A percentile compares a stretch with the other conserved stretches of the same genome.
These are phyloP conservation scores for Tokudaia muenninki DNA, from an alignment of 2,797 vertebrate species.

Conservation along the genomic window DNA sequence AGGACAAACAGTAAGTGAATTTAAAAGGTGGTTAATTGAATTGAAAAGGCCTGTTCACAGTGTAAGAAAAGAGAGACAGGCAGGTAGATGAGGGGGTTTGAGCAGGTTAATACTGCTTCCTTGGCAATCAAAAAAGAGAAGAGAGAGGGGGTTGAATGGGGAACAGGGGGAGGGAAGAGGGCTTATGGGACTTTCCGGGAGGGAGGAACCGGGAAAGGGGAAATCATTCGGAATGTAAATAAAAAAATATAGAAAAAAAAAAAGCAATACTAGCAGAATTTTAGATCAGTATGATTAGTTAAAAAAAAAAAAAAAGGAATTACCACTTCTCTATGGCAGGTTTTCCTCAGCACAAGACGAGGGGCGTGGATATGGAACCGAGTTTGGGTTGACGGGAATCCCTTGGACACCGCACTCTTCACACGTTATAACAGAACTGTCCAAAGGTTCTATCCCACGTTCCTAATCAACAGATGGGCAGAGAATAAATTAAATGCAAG, in stretches of 20 bases:
- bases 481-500: slow-evolving; percentile 88
- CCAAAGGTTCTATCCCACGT: slow-evolving; percentile 78
- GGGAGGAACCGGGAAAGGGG: no score
- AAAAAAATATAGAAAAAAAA: no score
- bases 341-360: slow-evolving; percentile 91
- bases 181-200: no score
- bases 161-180: no score
- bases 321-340: slow-evolving; percentile 81
- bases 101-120: background rate
- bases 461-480: slow-evolving; percentile 84
- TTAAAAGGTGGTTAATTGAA: background rate
- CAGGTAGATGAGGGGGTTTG: accelerated
- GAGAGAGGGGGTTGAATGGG: no score
- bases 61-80: background rate
- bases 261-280: background rate
- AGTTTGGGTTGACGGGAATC: slow-evolving; percentile 87
- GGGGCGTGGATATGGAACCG: slow-evolving; percentile 90
- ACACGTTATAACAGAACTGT: slow-evolving; percentile 85
- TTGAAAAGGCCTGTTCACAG: background rate
- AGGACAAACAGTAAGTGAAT: background rate
- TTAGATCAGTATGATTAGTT: background rate
- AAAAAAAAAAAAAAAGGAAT: background rate
- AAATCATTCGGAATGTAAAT: no score
- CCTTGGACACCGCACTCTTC: slow-evolving; percentile 87
- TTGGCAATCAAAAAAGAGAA: background rate